Base-by-base conservation (phyloP, 2,888 invertebrate species). In the Ichneumoninae sp. region DNA sequence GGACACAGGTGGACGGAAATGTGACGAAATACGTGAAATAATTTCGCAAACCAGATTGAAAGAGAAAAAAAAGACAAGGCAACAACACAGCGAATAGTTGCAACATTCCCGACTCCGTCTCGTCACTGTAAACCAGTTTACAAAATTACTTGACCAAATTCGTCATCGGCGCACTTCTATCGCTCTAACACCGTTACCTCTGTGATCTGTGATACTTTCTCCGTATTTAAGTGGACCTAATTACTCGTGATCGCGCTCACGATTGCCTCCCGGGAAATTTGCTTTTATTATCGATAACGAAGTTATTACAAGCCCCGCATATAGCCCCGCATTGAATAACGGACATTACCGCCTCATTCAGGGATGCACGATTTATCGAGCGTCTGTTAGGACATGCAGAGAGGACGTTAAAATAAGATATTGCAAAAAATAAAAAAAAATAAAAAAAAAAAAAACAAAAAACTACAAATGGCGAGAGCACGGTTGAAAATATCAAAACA, bases 141-240 rank as follows among this genome's bases (percentile, higher is more conserved):
- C 77, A 44, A 77, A 77, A 44, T 68, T 57, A 52, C 54, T 68
- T 40, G 16, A 69, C 77, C 77, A 57, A 77, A 77, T 77, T 77
- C 47, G 77, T 68, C 47, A 22, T 6, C 36, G 33, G 5, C 33
- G 4, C 52, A 30, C 50, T 19, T 65, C 65, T 50, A 13, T 65
- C 60, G 60, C 50, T 54, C 26, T 44, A 22, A 72, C n/a, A 16
- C 16, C 6, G 57, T 72, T 52, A 10, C 57, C 57, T 13, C 72
- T 72, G 22, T 36, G 57, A 13, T 60, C 8, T 70, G 54, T 7
- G 40, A 72, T 71, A 72, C 71, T 79, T 72, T 79, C 79, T 79
- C 71, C 79, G 65, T 54, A 65, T 54, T 79, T 54, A 65, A 72
- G 65, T 47, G 44, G 62, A 54, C 40, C 71, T 22, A 54, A 79